Evolutionary conservation across 2,113 vertebrate genomes (phyloP).

Genomic region (Gadus macrocephalus): DNA sequence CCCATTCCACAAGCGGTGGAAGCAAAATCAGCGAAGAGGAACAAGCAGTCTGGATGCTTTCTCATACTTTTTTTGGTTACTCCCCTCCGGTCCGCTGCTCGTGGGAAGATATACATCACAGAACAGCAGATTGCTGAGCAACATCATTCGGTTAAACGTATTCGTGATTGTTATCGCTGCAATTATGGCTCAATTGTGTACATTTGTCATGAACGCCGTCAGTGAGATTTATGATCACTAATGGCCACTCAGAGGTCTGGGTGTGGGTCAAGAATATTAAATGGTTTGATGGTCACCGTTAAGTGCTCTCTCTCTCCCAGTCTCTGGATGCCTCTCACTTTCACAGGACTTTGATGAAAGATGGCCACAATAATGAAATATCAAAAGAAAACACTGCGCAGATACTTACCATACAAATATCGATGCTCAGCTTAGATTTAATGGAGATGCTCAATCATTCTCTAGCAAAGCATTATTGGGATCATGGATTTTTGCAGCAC

Average conservation of each 20-base stretch:
- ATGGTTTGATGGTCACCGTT: slow-evolving; percentile 31
- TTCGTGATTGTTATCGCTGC: slow-evolving; percentile 45
- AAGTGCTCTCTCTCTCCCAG: not conserved
- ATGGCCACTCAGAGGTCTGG: slow-evolving; percentile 15
- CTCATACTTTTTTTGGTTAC: not conserved
- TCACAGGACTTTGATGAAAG: slow-evolving; percentile 27
- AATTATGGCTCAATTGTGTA: slow-evolving; percentile 41
- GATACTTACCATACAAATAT: not conserved
- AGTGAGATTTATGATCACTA: slow-evolving; percentile 29
- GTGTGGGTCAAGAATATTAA: slow-evolving; percentile 21
- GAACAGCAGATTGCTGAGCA: slow-evolving; percentile 18
- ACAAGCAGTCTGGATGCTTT: not conserved
- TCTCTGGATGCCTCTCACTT: not conserved
- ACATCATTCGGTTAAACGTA: slow-evolving; percentile 24
- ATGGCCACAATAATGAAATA: slow-evolving; percentile 5
- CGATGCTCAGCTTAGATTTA: slow-evolving; percentile 12
- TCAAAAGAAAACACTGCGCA: slow-evolving; percentile 6
- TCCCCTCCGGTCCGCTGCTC: slow-evolving; percentile 35
- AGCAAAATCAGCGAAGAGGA: too few relatives aligned
- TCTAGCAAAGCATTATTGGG: slow-evolving; percentile 5
- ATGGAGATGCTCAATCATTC: slow-evolving; percentile 6
- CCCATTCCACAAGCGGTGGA: too few relatives aligned
- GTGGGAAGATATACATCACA: slow-evolving; percentile 36
- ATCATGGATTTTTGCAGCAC: not conserved
- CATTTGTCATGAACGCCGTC: slow-evolving; percentile 39